These are phyloP conservation scores for Xestia ashworthii DNA, from an alignment of 2,888 invertebrate genomes.

Conservation along the genomic window DNA sequence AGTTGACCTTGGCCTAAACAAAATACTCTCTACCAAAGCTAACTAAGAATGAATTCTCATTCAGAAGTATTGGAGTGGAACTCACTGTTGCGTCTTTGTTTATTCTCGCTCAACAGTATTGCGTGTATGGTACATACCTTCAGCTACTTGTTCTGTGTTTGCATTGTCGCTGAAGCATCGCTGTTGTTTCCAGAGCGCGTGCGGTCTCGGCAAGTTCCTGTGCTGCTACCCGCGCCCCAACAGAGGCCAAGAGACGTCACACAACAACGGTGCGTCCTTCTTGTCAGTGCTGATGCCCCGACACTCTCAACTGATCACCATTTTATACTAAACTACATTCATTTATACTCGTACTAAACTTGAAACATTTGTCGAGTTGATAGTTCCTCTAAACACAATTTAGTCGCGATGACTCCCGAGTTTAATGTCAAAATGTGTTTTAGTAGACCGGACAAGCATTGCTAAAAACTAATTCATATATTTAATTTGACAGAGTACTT, in stretches of 20 bases:
- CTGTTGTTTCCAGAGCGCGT: constrained; percentile 88
- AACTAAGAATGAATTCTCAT: neutral
- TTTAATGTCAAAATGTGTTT: too few relatives aligned
- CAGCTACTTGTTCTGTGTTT: neutral
- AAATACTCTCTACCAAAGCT: neutral
- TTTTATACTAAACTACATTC: too few relatives aligned
- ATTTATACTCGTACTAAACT: too few relatives aligned
- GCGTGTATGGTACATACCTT: neutral
- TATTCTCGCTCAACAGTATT: neutral
- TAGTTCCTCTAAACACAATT: neutral
- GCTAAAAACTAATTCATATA: neutral
- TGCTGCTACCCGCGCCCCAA: constrained; percentile 91
- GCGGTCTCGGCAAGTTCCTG: constrained; percentile 91
- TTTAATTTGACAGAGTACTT: constrained; percentile 76
- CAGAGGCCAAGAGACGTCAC: constrained; percentile 50
- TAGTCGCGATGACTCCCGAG: neutral
- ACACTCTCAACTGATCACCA: neutral
- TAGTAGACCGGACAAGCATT: neutral
- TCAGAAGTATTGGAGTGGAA: neutral
- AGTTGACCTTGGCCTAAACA: neutral
- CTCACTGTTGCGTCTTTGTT: neutral
- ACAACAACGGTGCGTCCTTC: constrained; percentile 74
- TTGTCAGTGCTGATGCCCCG: neutral
- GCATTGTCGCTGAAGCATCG: neutral
- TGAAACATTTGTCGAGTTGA: neutral